Conservation (phyloP, 2,113 vertebrate species). For the Collichthys lucidus region DNA sequence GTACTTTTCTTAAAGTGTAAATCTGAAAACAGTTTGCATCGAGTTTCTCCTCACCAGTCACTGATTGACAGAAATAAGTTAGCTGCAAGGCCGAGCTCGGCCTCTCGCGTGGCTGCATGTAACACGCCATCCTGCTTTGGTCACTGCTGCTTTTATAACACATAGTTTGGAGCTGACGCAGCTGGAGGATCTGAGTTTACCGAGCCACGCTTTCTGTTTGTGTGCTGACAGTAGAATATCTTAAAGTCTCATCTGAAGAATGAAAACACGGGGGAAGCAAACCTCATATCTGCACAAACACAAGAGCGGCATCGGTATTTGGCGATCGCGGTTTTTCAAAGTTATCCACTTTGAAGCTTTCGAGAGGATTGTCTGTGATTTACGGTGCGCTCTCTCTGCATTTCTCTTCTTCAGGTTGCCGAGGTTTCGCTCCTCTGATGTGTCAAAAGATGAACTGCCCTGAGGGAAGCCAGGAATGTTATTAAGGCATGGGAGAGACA, state of each 20-base stretch:
- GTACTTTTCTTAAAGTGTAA: slow-evolving; percentile 26
- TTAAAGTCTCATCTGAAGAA: neutral
- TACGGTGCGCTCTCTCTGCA: slow-evolving; percentile 8
- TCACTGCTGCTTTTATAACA: slow-evolving; percentile 52
- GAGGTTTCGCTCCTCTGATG: slow-evolving; percentile 25
- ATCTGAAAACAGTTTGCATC: slow-evolving; percentile 18
- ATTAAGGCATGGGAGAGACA: slow-evolving; percentile 31
- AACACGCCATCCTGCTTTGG: slow-evolving; percentile 50
- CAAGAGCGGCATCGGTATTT: neutral
- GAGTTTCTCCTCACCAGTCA: slow-evolving; percentile 17
- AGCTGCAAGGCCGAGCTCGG: neutral
- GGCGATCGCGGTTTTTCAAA: neutral
- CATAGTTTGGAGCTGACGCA: slow-evolving; percentile 50
- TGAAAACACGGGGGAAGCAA: neutral
- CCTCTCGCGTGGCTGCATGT: slow-evolving; percentile 48
- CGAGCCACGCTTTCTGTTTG: slow-evolving; percentile 3
- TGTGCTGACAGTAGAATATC: neutral
- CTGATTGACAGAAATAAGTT: slow-evolving; percentile 62
- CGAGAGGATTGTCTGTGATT: slow-evolving; percentile 16
- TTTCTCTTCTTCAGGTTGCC: slow-evolving; percentile 21
- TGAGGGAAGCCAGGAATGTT: slow-evolving; percentile 26
- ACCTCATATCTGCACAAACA: slow-evolving; percentile 13
- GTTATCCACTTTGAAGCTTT: neutral
- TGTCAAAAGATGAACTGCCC: slow-evolving; percentile 42
- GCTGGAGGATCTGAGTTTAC: neutral